Conservation (phyloP, 2,888 invertebrate genomes). For the Euplexia lucipara region DNA sequence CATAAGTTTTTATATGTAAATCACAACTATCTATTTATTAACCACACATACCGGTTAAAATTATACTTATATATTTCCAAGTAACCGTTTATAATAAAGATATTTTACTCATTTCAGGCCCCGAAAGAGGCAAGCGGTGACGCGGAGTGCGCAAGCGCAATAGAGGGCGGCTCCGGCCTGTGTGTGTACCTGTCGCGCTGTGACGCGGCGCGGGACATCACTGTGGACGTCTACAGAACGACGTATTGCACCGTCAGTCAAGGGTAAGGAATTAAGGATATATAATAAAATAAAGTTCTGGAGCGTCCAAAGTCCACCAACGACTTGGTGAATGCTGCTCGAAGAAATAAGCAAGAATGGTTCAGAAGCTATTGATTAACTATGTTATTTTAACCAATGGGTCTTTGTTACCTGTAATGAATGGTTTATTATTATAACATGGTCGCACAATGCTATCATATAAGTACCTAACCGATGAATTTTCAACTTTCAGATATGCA, state of each 20-base stretch:
- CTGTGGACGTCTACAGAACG: conserved; percentile 71
- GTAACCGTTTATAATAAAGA: background rate
- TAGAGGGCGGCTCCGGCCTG: conserved; percentile 70
- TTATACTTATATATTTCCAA: background rate
- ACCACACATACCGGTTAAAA: background rate
- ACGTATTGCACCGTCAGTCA: conserved; percentile 78
- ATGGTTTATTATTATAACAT: too few relatives aligned
- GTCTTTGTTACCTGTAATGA: too few relatives aligned
- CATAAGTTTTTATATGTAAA: too few relatives aligned
- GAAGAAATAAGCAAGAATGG: too few relatives aligned
- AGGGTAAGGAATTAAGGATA: conserved; percentile 73
- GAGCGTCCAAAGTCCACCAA: too few relatives aligned
- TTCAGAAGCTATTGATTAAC: too few relatives aligned
- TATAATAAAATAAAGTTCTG: background rate
- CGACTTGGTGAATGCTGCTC: too few relatives aligned
- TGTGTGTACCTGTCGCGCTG: conserved; percentile 85
- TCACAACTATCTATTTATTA: conserved; percentile 1
- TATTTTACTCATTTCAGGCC: conserved; percentile 57
- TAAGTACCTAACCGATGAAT: background rate
- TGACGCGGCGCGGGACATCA: conserved; percentile 71
- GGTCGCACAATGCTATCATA: too few relatives aligned
- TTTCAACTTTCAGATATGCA: conserved; percentile 78
- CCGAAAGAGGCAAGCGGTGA: conserved; percentile 70
- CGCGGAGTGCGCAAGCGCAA: conserved; percentile 68
- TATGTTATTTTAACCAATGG: too few relatives aligned